These are phyloP conservation scores for Corvus hawaiiensis DNA, from an alignment of 2,113 vertebrate species.

Conservation along the genomic window DNA sequence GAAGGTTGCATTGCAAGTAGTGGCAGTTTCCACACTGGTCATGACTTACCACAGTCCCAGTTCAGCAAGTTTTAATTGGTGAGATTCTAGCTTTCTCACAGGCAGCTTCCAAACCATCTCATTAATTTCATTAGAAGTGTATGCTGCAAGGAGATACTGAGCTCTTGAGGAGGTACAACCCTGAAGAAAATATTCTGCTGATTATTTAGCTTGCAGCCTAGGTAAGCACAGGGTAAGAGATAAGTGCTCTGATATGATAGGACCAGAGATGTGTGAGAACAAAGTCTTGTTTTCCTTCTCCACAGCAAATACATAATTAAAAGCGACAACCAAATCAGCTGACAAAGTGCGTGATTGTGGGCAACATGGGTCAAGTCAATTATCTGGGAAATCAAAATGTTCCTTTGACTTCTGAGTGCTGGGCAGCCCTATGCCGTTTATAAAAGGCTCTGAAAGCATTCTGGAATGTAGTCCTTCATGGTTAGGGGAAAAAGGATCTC, in stretches of 20 bases:
- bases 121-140: conserved; percentile 11
- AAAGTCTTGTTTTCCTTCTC: conserved; percentile 13
- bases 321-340: not conserved
- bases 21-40: not conserved
- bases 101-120: not conserved
- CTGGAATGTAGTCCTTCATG: not conserved
- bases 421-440: not conserved
- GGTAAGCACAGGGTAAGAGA: not conserved
- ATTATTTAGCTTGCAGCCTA: not conserved
- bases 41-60: conserved; percentile 12
- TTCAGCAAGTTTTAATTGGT: conserved; percentile 38
- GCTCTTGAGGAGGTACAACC: not conserved
- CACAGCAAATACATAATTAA: not conserved
- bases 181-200: not conserved
- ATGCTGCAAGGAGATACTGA: not conserved
- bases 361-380: not conserved
- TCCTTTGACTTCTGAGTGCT: not conserved
- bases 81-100: conserved; percentile 32
- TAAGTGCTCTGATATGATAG: not conserved
- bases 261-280: not conserved
- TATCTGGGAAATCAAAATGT: not conserved
- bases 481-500: not conserved
- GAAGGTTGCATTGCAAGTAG: conserved; percentile 16
- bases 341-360: not conserved
- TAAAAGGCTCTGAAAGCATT: not conserved